Evolutionary conservation across 2,797 vertebrate species (phyloP).

Genomic region (Brachyrhaphis roseni): DNA sequence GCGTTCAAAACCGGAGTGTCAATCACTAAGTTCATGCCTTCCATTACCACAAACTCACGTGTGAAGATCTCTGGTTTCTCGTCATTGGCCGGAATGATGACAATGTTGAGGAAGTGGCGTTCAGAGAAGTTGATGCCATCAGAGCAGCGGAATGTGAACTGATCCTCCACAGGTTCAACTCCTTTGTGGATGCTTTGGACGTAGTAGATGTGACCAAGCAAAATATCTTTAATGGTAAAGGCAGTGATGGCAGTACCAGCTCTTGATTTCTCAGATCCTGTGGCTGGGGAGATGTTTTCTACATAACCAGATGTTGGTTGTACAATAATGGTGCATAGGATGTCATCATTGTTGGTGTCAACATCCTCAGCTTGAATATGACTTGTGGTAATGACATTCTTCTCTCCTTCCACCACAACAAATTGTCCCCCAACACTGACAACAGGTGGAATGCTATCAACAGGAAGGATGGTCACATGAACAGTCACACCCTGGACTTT

Average conservation of each 20-base stretch:
- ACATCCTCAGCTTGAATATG: constrained; percentile 85
- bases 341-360: constrained; percentile 86
- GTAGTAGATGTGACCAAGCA: constrained; percentile 81
- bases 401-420: constrained; percentile 85
- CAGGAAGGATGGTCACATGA: constrained; percentile 85
- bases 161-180: constrained; percentile 86
- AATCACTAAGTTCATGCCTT: constrained; percentile 90
- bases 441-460: constrained; percentile 85
- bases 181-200: constrained; percentile 92
- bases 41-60: constrained; percentile 88
- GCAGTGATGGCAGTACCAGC: constrained; percentile 86
- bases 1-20: constrained; percentile 86
- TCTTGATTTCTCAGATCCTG: constrained; percentile 86
- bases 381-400: constrained; percentile 82
- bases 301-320: constrained; percentile 89
- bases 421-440: constrained; percentile 81
- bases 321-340: constrained; percentile 86
- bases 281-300: constrained; percentile 87
- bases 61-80: constrained; percentile 88
- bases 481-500: constrained; percentile 84
- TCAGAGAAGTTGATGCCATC: constrained; percentile 89
- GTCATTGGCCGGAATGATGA: constrained; percentile 88
- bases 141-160: constrained; percentile 88
- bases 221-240: constrained; percentile 86
- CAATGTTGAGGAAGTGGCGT: constrained; percentile 84